A percentile compares a stretch with the other conserved stretches of the same genome.
These are phyloP conservation scores for Semotilus atromaculatus DNA, from an alignment of 2,797 vertebrate genomes.

Conservation along the genomic window DNA sequence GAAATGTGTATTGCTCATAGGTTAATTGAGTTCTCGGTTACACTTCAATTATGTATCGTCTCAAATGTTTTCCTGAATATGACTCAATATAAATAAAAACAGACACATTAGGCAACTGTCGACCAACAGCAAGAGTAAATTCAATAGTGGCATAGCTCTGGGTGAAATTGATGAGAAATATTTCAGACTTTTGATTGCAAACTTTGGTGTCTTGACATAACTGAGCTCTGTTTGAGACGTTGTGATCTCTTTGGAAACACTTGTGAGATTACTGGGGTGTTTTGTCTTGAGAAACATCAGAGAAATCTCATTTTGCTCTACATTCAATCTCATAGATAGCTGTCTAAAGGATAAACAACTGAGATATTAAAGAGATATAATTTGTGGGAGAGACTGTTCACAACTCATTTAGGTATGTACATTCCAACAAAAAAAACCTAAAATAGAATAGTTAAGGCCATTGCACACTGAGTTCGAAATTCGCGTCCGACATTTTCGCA, in stretches of 20 bases:
- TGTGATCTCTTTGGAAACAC: neutral
- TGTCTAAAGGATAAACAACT: neutral
- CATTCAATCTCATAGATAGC: neutral
- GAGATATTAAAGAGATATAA: neutral
- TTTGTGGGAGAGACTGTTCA: neutral
- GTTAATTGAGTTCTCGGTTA: constrained; percentile 16
- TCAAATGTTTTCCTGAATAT: neutral
- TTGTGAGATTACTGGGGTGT: neutral
- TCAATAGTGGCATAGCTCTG: neutral
- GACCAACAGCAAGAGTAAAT: neutral
- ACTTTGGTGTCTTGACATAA: neutral
- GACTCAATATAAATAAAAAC: neutral
- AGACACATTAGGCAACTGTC: neutral
- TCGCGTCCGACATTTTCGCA: no score
- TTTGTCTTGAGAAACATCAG: neutral
- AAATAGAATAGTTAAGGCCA: neutral
- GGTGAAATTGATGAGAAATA: neutral
- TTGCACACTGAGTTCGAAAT: no score
- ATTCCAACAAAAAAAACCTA: neutral
- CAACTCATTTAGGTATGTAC: neutral
- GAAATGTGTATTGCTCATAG: neutral
- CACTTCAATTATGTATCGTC: constrained; percentile 1
- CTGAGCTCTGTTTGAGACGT: neutral
- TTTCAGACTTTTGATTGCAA: neutral
- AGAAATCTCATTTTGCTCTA: neutral